Evolutionary conservation across 2,888 invertebrate species (phyloP).

Genomic region (Meiosimyza decipiens): DNA sequence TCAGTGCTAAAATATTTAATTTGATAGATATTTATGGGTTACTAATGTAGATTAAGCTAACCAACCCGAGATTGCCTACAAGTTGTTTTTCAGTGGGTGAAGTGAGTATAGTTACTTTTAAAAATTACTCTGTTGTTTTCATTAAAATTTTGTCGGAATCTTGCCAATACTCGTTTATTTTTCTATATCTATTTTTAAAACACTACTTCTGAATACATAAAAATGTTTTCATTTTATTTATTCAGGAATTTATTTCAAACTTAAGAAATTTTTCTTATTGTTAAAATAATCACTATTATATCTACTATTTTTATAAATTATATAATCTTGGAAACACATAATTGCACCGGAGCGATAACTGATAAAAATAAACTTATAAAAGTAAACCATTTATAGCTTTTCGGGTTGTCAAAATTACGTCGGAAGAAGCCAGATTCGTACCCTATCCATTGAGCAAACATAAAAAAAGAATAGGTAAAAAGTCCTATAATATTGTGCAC

Average conservation of each 20-base stretch:
- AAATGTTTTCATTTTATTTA: not conserved
- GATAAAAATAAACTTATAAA: conserved; percentile 46
- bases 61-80: no score
- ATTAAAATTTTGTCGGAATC: no score
- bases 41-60: no score
- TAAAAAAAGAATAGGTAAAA: conserved; percentile 53
- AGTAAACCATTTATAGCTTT: conserved; percentile 54
- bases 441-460: conserved; percentile 57
- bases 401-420: conserved; percentile 53
- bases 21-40: no score
- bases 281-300: conserved; percentile 22
- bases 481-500: conserved; percentile 55
- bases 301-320: conserved; percentile 23
- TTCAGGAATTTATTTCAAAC: not conserved
- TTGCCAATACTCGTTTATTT: no score
- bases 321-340: conserved; percentile 29
- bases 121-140: no score
- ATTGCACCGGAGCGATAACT: conserved; percentile 42
- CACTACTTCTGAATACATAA: not conserved
- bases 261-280: not conserved
- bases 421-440: conserved; percentile 60
- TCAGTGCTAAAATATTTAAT: no score
- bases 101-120: no score
- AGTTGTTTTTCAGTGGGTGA: no score
- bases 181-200: no score